A percentile compares a stretch with the other conserved stretches of the same genome.
phyloP scores from a whole-genome alignment of 2,888 invertebrate species.

The Lochmaea crataegi region DNA sequence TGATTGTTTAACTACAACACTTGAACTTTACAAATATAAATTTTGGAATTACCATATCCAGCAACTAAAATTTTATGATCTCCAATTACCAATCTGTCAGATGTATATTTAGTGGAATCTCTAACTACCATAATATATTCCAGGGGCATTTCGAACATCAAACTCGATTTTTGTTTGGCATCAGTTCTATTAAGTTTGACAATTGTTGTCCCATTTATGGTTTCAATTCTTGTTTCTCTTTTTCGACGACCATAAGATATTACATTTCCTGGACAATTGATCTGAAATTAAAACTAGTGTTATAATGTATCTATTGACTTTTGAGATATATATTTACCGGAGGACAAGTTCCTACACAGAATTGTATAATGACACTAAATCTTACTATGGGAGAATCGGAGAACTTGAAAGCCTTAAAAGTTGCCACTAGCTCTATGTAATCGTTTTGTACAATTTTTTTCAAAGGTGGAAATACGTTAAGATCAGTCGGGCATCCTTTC shows the following conservation, averaged over 20 bases:
- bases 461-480: constrained; percentile 67
- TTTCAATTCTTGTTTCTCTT: constrained; percentile 52
- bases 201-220: constrained; percentile 52
- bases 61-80: constrained; percentile 71
- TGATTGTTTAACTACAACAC: background rate
- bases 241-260: constrained; percentile 60
- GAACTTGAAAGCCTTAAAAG: constrained; percentile 89
- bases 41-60: constrained; percentile 65
- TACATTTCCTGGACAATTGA: constrained; percentile 63
- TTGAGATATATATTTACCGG: too few species aligned
- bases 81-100: constrained; percentile 75
- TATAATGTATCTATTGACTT: too few species aligned
- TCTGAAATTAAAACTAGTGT: constrained; percentile 50
- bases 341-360: constrained; percentile 78
- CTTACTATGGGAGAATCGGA: constrained; percentile 84
- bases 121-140: constrained; percentile 71
- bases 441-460: constrained; percentile 60
- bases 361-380: constrained; percentile 85
- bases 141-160: constrained; percentile 66
- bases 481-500: constrained; percentile 83
- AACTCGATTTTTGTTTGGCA: constrained; percentile 44
- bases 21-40: constrained; percentile 36
- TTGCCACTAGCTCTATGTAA: constrained; percentile 67
- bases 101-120: constrained; percentile 67
- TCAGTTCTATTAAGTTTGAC: constrained; percentile 49